phyloP scores from a whole-genome alignment of 1,140 invertebrate genomes.

The Pectinophora gossypiella region DNA sequence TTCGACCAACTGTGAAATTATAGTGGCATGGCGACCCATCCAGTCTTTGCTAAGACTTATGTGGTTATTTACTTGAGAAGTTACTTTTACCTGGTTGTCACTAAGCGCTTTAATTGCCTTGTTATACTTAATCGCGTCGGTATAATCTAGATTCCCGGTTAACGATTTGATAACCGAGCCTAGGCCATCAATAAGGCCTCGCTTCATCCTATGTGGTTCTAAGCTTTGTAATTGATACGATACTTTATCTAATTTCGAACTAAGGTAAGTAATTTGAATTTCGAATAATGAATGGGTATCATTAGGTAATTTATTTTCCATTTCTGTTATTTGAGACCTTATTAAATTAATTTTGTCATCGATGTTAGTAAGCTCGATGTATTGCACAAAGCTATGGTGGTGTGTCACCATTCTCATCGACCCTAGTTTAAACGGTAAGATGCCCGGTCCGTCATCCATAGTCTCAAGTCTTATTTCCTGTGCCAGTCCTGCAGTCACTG shows the following conservation, averaged over 20 bases:
- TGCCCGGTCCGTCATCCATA: neutral
- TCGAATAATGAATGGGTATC: neutral
- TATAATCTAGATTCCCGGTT: constrained; percentile 3
- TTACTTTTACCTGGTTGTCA: neutral
- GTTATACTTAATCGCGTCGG: neutral
- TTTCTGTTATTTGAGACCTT: neutral
- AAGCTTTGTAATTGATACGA: neutral
- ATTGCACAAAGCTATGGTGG: constrained; percentile 3
- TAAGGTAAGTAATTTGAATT: neutral
- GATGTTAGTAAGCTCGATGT: constrained; percentile 1
- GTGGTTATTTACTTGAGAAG: neutral
- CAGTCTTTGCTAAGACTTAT: constrained; percentile 2
- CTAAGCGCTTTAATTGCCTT: neutral
- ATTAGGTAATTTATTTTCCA: neutral
- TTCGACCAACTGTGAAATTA: neutral
- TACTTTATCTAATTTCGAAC: neutral
- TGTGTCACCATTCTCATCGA: neutral
- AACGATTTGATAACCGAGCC: constrained; percentile 1
- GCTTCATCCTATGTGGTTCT: neutral
- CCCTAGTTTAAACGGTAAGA: constrained; percentile 7
- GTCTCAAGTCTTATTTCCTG: constrained; percentile 3
- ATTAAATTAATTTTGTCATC: neutral
- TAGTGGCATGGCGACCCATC: neutral
- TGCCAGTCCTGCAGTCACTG: neutral
- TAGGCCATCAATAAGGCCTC: constrained; percentile 2